Conservation (phyloP, 2,113 vertebrate genomes). For the Hoplias malabaricus region DNA sequence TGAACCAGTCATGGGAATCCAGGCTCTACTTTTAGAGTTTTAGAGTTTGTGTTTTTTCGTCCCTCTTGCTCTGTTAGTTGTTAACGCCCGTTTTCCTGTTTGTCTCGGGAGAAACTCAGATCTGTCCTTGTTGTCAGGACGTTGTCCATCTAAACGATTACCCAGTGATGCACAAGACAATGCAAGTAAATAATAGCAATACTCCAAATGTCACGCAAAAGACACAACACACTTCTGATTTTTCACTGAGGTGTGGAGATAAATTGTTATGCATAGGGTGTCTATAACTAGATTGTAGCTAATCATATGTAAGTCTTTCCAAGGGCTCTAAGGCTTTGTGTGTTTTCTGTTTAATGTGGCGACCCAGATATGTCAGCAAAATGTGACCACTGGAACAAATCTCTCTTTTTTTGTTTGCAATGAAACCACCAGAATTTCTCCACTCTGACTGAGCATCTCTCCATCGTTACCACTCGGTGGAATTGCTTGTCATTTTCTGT, state of each 20-base stretch:
- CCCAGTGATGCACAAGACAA: neutral
- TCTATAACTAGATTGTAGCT: neutral
- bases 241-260: neutral
- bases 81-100: neutral
- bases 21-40: neutral
- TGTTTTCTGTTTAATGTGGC: slow-evolving; percentile 5
- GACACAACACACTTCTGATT: neutral
- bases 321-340: neutral
- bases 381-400: slow-evolving; percentile 30
- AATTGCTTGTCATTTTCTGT: slow-evolving; percentile 31
- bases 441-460: slow-evolving; percentile 3
- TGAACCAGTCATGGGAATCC: neutral
- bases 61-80: neutral
- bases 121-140: neutral
- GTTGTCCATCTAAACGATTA: neutral
- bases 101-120: neutral
- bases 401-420: slow-evolving; percentile 5
- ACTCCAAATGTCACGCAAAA: neutral
- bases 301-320: neutral
- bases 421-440: slow-evolving; percentile 2
- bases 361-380: slow-evolving; percentile 35
- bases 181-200: neutral
- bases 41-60: neutral
- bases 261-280: neutral
- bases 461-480: neutral